These are phyloP conservation scores for Cisticola juncidis DNA, from an alignment of 2,113 vertebrate genomes.

Conservation along the genomic window DNA sequence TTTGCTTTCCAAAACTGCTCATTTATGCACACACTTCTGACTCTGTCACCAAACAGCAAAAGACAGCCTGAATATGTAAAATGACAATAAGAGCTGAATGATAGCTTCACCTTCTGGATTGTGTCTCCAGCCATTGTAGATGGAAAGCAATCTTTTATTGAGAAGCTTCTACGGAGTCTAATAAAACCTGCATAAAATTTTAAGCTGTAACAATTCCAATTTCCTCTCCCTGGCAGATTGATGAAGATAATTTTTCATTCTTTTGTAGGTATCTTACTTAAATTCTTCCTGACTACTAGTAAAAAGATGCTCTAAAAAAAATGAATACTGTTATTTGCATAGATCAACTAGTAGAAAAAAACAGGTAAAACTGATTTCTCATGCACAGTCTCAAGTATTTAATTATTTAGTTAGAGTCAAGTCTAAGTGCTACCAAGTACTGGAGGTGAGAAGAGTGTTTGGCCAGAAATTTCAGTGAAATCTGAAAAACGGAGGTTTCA, in stretches of 20 bases:
- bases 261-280: neutral
- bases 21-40: neutral
- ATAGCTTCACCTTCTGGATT: neutral
- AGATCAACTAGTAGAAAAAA: neutral
- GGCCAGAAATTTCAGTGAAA: neutral
- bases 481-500: neutral
- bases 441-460: neutral
- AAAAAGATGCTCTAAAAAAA: neutral
- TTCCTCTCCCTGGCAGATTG: neutral
- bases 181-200: constrained; percentile 56
- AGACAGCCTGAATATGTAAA: constrained; percentile 3
- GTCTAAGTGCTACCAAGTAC: neutral
- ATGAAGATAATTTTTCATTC: constrained; percentile 9
- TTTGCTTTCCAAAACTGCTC: neutral
- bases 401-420: neutral
- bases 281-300: neutral
- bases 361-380: neutral
- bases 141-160: constrained; percentile 29
- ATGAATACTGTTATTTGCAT: neutral
- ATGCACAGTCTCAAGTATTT: neutral
- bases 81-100: neutral
- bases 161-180: neutral
- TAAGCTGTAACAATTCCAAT: constrained; percentile 21
- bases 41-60: neutral
- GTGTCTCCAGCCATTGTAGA: neutral